These are phyloP conservation scores for Holotrichia oblita DNA, from an alignment of 1,140 invertebrate genomes.

Conservation along the genomic window DNA sequence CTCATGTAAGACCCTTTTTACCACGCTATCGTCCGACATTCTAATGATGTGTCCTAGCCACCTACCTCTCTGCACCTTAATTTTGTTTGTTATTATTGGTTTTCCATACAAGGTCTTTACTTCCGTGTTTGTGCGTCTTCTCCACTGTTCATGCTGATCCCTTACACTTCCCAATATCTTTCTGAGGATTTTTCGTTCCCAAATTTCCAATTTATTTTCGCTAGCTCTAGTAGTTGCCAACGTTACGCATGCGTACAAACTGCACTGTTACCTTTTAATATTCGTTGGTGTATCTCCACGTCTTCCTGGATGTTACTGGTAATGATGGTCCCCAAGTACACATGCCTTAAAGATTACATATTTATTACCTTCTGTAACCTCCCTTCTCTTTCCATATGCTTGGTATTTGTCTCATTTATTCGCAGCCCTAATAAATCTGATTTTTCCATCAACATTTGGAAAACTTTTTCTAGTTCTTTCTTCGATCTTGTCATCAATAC, in stretches of 20 bases:
- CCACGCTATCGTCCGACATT: neutral
- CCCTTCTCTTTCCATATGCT: too few relatives aligned
- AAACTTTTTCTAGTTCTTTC: too few relatives aligned
- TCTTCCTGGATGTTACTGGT: neutral
- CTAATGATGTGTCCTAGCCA: neutral
- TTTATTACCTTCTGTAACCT: too few relatives aligned
- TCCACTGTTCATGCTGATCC: neutral
- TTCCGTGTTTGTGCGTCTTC: neutral
- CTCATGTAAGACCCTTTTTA: neutral
- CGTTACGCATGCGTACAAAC: neutral
- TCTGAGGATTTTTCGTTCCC: neutral
- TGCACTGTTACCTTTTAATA: neutral
- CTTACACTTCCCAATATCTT: neutral
- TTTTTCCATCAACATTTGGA: too few relatives aligned
- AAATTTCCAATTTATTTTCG: constrained; percentile 5
- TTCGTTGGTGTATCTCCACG: neutral
- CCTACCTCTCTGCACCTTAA: neutral
- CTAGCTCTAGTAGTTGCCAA: neutral
- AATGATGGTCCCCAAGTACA: too few relatives aligned
- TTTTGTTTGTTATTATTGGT: neutral
- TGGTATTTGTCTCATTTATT: too few relatives aligned
- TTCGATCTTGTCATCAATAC: too few relatives aligned
- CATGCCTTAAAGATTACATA: too few relatives aligned
- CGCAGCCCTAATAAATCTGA: too few relatives aligned
- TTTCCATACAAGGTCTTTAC: neutral